These are phyloP conservation scores for Drosophila aldrichi DNA, from an alignment of 2,888 invertebrate species.

Conservation along the genomic window DNA sequence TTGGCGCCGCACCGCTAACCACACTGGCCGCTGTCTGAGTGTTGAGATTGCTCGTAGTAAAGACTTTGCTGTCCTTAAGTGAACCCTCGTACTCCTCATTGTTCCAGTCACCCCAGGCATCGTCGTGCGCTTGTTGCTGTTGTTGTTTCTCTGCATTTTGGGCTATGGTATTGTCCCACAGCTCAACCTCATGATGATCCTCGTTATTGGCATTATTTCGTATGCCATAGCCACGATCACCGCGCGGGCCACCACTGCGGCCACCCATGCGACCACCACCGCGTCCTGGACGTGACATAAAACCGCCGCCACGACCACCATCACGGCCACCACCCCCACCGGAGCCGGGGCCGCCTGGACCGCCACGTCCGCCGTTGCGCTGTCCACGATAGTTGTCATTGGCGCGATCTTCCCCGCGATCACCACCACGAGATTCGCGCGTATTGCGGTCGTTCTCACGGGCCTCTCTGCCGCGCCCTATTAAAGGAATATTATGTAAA, in stretches of 20 bases:
- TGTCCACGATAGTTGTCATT: constrained; percentile 75
- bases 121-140: constrained; percentile 83
- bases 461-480: constrained; percentile 88
- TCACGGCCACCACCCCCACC: constrained; percentile 67
- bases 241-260: constrained; percentile 86
- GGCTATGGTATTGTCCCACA: constrained; percentile 87
- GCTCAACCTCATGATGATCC: constrained; percentile 86
- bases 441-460: constrained; percentile 88
- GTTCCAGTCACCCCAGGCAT: constrained; percentile 91
- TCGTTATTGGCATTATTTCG: constrained; percentile 82
- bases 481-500: not conserved
- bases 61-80: constrained; percentile 96
- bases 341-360: constrained; percentile 43
- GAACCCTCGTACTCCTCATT: constrained; percentile 98
- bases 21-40: constrained; percentile 82
- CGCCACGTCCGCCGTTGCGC: constrained; percentile 64
- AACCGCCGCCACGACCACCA: constrained; percentile 70
- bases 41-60: constrained; percentile 89
- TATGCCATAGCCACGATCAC: constrained; percentile 76
- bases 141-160: constrained; percentile 84
- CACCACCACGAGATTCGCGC: constrained; percentile 84
- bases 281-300: constrained; percentile 81
- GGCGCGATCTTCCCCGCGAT: constrained; percentile 77
- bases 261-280: constrained; percentile 85
- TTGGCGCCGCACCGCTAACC: constrained; percentile 60